Evolutionary conservation across 30 jellyfish, hydroid and myxozoan species (phyloP).

Genomic region (Sanderia malayensis): DNA sequence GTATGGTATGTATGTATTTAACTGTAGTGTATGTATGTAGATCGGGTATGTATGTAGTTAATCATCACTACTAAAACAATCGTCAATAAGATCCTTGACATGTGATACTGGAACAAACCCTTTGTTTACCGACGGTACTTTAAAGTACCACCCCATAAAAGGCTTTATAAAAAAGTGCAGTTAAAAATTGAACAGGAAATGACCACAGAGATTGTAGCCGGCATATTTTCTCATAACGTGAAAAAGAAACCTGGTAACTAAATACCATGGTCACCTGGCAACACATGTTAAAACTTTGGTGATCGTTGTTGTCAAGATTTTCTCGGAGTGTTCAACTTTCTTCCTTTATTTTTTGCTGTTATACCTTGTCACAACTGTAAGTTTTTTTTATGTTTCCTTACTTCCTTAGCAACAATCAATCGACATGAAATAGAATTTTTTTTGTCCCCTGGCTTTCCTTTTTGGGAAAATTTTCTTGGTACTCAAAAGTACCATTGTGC

Average conservation of each 20-base stretch:
- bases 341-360: constrained; percentile 2
- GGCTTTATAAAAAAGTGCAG: too few species aligned
- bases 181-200: too few species aligned
- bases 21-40: too few species aligned
- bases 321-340: constrained; percentile 6
- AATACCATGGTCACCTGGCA: constrained; percentile 10
- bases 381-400: constrained; percentile 9
- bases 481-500: constrained; percentile 15
- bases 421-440: constrained; percentile 1
- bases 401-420: constrained; percentile 6
- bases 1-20: too few species aligned
- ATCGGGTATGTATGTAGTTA: too few species aligned
- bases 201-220: constrained; percentile 15
- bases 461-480: background rate
- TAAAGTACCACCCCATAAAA: too few species aligned
- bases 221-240: background rate
- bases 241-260: constrained; percentile 4
- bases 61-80: too few species aligned
- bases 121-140: too few species aligned
- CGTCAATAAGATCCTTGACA: too few species aligned
- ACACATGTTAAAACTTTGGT: constrained; percentile 9
- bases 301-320: constrained; percentile 2
- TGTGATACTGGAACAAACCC: too few species aligned
- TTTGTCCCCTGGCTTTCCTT: background rate
- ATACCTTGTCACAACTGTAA: constrained; percentile 10